Evolutionary conservation across 1,140 invertebrate species (phyloP), one percentile per base, ranked within the genome.

Genomic region (Diorhabda elongata): DNA sequence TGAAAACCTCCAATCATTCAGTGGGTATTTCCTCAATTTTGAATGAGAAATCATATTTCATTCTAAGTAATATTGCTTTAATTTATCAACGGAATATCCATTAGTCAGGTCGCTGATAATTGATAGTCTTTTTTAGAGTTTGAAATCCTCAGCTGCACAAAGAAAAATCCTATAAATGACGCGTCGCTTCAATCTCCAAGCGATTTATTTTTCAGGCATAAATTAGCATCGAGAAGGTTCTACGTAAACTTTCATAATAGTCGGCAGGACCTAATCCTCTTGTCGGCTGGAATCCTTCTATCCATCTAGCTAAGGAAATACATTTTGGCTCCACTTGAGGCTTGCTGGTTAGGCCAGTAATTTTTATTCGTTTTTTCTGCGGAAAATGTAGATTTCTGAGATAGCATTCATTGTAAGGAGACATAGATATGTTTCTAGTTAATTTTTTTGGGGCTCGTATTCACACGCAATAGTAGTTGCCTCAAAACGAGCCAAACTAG

Each of bases 31-130:
- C 26, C 26, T 26, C 26, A 26, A 26, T 26, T 8, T 3, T 5
- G 42, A 8, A 43, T 45, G 43, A 64, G 9, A 42, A 44, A 52
- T 52, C 62, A 61, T 61, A 64, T 64, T 58, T 44, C 56, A 69
- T n/a, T 69, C 7, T 5, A 45, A 26, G 52, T 45, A 47, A 58
- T 58, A 59, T 41, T 9, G 43, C 8, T 41, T 42, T 60, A 58
- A 57, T 60, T 42, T 47, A 44, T 67, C 45, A 61, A 45, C 7
- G 52, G 44, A 66, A 66, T 58, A 66, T 66, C 52, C 64, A 66
- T 43, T 58, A 66, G 56, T 26, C 64, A 8, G 47, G 45, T 56
- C 26, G n/a, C 26, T 26, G 26, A 58, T 63, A 69, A 69, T 69
- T 61, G 59, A 61, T 61, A 61, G 59, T 42, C 59, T 61, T 61